phyloP scores from a whole-genome alignment of 64 coral and sea anemone genomes.

The Astreopora myriophthalma region DNA sequence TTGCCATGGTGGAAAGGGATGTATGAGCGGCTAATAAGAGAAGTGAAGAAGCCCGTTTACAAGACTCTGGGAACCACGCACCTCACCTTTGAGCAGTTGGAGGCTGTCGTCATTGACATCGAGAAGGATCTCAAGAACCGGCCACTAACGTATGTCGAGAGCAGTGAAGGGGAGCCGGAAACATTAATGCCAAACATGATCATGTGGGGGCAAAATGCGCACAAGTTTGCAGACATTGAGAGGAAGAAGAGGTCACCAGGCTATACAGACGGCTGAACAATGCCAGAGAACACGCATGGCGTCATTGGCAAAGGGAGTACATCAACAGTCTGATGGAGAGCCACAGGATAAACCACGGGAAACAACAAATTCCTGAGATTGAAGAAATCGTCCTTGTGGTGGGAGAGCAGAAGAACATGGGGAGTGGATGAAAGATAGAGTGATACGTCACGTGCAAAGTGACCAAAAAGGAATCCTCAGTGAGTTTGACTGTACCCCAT shows the following conservation, averaged over 20 bases:
- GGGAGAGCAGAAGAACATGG: slow-evolving; percentile 78
- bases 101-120: slow-evolving; percentile 67
- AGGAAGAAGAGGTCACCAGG: slow-evolving; percentile 60
- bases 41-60: slow-evolving; percentile 78
- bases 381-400: slow-evolving; percentile 67
- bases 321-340: slow-evolving; percentile 79
- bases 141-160: slow-evolving; percentile 75
- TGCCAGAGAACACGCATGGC: slow-evolving; percentile 61
- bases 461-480: background rate
- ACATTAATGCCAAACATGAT: slow-evolving; percentile 78
- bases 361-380: slow-evolving; percentile 20
- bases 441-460: slow-evolving; percentile 6
- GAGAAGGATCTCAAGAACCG: slow-evolving; percentile 79
- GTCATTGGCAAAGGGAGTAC: slow-evolving; percentile 64
- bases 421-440: slow-evolving; percentile 80
- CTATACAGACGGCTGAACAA: slow-evolving; percentile 45
- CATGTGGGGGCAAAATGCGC: slow-evolving; percentile 76
- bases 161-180: slow-evolving; percentile 49
- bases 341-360: slow-evolving; percentile 65
- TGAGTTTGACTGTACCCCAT: background rate
- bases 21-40: slow-evolving; percentile 62
- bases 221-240: slow-evolving; percentile 60
- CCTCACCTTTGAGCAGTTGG: slow-evolving; percentile 52
- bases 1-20: slow-evolving; percentile 78
- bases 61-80: slow-evolving; percentile 70